Percentiles rank a stretch among this genome's conserved stretches.
phyloP scores from a whole-genome alignment of 2,797 vertebrate genomes.

The Acipenser transmontanus region DNA sequence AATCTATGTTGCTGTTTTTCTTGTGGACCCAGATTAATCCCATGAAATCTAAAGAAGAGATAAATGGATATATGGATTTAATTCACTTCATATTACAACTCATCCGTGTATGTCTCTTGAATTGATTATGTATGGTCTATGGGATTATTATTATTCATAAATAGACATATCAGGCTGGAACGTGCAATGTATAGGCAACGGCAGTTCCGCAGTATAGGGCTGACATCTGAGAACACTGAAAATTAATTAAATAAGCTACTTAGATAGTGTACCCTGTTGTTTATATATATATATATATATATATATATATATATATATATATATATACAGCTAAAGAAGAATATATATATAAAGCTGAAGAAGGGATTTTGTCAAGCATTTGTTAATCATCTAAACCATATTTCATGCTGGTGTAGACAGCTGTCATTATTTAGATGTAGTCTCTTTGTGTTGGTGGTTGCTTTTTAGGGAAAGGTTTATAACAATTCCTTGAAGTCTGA shows the following conservation, averaged over 20 bases:
- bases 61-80: constrained; percentile 8
- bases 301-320: too few species aligned
- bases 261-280: too few species aligned
- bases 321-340: too few species aligned
- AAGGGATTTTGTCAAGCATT: too few species aligned
- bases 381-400: too few species aligned
- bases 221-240: constrained; percentile 19
- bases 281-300: too few species aligned
- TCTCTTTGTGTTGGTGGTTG: constrained; percentile 19
- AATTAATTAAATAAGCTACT: neutral
- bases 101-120: constrained; percentile 25
- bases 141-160: constrained; percentile 24
- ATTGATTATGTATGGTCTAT: constrained; percentile 15
- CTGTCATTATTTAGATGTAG: constrained; percentile 27
- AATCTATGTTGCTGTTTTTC: too few species aligned
- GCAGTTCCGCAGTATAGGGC: constrained; percentile 20
- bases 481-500: constrained; percentile 24
- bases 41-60: too few species aligned
- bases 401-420: constrained; percentile 24
- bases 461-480: constrained; percentile 19
- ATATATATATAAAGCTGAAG: too few species aligned
- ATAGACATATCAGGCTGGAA: constrained; percentile 20
- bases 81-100: constrained; percentile 30
- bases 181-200: constrained; percentile 23
- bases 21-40: too few species aligned